A percentile compares a stretch with the other conserved stretches of the same genome.
Conservation (phyloP, 2,113 vertebrate genomes). For the Vicugna pacos region DNA sequence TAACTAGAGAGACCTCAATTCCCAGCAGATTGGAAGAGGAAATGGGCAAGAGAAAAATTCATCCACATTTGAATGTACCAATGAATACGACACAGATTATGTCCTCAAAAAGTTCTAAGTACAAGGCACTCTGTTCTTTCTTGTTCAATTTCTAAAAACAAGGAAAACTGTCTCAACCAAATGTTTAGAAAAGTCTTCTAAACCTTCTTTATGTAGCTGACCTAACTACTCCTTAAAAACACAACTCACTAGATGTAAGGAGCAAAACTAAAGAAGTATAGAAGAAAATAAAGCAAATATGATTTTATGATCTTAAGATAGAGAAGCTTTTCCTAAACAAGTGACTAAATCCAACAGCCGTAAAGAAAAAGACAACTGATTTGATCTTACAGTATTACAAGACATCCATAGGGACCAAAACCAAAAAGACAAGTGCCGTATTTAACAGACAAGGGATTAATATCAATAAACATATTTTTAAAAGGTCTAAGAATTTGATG, state of each 20-base stretch:
- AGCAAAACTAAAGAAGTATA: background rate
- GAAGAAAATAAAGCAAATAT: background rate
- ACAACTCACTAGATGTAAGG: background rate
- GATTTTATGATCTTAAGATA: background rate
- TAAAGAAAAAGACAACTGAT: background rate
- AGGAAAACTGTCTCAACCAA: background rate
- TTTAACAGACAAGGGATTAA: constrained; percentile 22
- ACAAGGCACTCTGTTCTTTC: background rate
- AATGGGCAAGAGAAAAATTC: background rate
- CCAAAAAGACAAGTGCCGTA: background rate
- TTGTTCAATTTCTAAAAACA: background rate
- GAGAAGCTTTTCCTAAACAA: background rate
- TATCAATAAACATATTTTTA: background rate
- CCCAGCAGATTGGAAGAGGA: background rate
- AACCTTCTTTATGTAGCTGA: background rate
- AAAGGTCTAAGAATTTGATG: background rate
- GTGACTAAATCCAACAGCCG: background rate
- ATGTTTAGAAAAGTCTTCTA: background rate
- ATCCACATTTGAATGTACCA: background rate
- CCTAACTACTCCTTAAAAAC: background rate
- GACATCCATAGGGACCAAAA: background rate
- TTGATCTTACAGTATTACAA: background rate
- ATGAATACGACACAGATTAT: background rate
- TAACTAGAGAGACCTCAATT: background rate
- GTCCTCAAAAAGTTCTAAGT: background rate